Evolutionary conservation across 2,113 vertebrate genomes (phyloP), one percentile per base, ranked within the genome.

Genomic region (Turdus rufiventris): DNA sequence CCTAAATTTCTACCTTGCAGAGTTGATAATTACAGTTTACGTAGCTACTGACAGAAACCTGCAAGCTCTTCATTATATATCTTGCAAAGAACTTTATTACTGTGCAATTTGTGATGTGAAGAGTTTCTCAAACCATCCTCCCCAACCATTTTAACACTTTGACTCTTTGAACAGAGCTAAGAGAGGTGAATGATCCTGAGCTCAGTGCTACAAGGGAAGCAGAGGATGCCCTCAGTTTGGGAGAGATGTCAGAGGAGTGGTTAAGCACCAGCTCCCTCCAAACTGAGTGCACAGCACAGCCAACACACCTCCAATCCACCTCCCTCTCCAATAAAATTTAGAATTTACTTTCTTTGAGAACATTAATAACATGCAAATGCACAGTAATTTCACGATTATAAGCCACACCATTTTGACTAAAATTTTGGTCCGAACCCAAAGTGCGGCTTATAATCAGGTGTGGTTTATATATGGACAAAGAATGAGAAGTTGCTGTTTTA

Each of bases 61-160:
- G 71, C 53, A 78, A 94, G 51, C 15, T 93, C 38, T 81, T 88
- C 53, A 51, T 74, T 77, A 81, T 14, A 4, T 50, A 51, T 25
- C 76, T 77, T 54, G 48, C 77, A 94, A 89, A 96, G 88, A 66
- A 65, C 76, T 85, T 91, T 63, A 62, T 89, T 87, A 60, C 66
- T 48, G 47, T 54, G 48, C 50, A 85, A 74, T 51, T 63, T 7
- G 2, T 42, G 45, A 62, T 51, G 34, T 36, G 57, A 91, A 72
- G 21, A 40, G 72, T 90, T 97, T 91, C 75, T 74, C 80, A 92
- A 80, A 81, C 43, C 67, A 43, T 62, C 72, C 85, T 91, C 61
- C 60, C 91, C 89, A 93, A 24, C 62, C 29, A 80, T 82, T 84
- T 94, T 79, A 91, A 76, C 76, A 93, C 51, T 96, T 70, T 71